phyloP scores from a whole-genome alignment of 1,140 invertebrate genomes.

The Drosophila bipectinata region DNA sequence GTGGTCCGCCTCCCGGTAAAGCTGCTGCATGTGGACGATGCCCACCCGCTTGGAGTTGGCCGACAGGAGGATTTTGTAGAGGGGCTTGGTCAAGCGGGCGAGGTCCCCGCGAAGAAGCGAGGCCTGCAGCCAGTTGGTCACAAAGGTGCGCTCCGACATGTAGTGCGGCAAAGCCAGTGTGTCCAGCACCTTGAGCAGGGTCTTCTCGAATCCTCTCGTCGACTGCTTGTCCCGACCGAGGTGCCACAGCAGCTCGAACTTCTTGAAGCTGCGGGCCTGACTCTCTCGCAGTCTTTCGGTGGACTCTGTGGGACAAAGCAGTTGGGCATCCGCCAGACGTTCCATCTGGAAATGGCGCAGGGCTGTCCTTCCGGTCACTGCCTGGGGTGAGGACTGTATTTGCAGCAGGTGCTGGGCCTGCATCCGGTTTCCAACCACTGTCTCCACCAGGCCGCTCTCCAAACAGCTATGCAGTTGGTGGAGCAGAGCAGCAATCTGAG shows the following conservation, averaged over 20 bases:
- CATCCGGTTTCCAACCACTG: constrained; percentile 78
- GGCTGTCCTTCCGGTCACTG: constrained; percentile 22
- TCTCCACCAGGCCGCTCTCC: constrained; percentile 80
- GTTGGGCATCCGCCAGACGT: constrained; percentile 67
- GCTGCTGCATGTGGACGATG: constrained; percentile 92
- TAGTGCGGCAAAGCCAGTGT: constrained; percentile 73
- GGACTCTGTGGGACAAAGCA: constrained; percentile 65
- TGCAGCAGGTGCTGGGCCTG: constrained; percentile 72
- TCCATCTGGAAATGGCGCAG: constrained; percentile 62
- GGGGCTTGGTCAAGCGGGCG: constrained; percentile 90
- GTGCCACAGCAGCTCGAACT: constrained; percentile 92
- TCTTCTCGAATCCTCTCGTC: constrained; percentile 84
- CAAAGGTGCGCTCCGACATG: constrained; percentile 81
- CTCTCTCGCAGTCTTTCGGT: constrained; percentile 77
- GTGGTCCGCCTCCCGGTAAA: constrained; percentile 86
- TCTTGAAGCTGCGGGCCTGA: constrained; percentile 88
- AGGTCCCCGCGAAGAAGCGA: constrained; percentile 90
- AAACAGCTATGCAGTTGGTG: constrained; percentile 82
- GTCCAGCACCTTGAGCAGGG: constrained; percentile 77
- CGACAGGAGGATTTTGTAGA: constrained; percentile 91
- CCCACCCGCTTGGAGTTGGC: constrained; percentile 93
- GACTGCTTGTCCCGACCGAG: constrained; percentile 87
- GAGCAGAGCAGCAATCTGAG: constrained; percentile 69
- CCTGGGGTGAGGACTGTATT: constrained; percentile 22
- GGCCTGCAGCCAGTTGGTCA: constrained; percentile 84